Base-by-base conservation (phyloP, 2,888 invertebrate species). In the Galerucella nymphaeae region DNA sequence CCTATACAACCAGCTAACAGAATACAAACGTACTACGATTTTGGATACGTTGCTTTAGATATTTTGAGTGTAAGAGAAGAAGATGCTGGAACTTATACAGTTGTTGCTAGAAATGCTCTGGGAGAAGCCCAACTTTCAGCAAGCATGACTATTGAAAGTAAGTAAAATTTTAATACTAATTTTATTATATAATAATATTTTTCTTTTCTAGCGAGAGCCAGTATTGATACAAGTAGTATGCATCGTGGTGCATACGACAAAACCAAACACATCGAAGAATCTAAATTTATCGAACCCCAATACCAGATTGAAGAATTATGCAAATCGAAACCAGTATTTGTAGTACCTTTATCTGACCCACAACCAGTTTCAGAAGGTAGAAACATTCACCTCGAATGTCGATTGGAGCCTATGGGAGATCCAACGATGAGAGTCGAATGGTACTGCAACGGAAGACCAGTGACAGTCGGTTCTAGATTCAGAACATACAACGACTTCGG, bases 401-500 rank as follows among this genome's bases (percentile, higher is more conserved):
- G 96, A 65, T 87, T 98, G 79, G 96, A 97, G 85, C 97, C 97
- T 2, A 96, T 97, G 93, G 96, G 96, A 57, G 97, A 98, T 86
- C 97, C 97, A 6, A 96, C 96, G 0, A 96, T 97, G 95, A 90
- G 95, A 82, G 96, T 97, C 0, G 95, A 96, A 87, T 97, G 97
- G 97, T 97, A 94, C 90, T 96, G 95, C 83, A 97, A 99, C 86
- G 98, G 97, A 41, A 91, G 92, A 82, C 91, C 95, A 10, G 92
- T 95, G 16, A 96, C 96, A 42, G 94, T 96, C 53, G 96, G 96
- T 58, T 96, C 96, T 61, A 91, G 98, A 83, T 98, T 97, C 89
- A 93, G 93, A 84, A 97, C 97, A 30, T 96, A 97, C 85, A 95
- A 97, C 83, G 99, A 99, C 85, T 99, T 99, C 85, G 99, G 99